Evolutionary conservation across 92 coral and sea anemone genomes (phyloP).

Genomic region (Porites rus): DNA sequence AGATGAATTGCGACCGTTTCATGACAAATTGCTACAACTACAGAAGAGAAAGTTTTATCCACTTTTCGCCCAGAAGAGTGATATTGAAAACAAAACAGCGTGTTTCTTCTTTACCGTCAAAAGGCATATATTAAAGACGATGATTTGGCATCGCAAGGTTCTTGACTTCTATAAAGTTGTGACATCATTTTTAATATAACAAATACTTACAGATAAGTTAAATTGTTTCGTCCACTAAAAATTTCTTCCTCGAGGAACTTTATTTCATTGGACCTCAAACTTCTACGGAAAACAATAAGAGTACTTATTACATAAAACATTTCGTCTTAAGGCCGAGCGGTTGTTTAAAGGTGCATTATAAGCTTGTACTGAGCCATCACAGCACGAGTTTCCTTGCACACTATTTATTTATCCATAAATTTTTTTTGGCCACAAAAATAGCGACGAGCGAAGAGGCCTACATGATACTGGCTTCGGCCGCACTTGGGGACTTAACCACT

Average conservation of each 20-base stretch:
- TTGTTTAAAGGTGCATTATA: too few species aligned
- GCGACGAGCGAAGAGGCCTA: too few species aligned
- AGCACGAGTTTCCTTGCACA: too few species aligned
- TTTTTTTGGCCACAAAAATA: too few species aligned
- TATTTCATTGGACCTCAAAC: constrained; percentile 30
- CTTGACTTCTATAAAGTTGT: background rate
- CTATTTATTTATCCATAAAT: too few species aligned
- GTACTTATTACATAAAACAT: background rate
- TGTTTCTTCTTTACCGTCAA: background rate
- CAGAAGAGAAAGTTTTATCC: background rate
- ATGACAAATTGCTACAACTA: background rate
- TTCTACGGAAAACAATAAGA: background rate
- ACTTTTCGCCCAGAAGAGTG: background rate
- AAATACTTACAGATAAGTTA: constrained; percentile 27
- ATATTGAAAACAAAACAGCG: background rate
- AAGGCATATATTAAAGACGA: background rate
- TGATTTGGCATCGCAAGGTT: too few species aligned
- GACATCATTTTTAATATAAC: background rate
- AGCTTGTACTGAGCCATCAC: too few species aligned
- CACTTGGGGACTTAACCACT: too few species aligned
- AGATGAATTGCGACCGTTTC: too few species aligned
- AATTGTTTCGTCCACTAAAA: constrained; percentile 27
- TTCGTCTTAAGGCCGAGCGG: too few species aligned
- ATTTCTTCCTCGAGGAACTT: constrained; percentile 8
- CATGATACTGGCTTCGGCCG: too few species aligned